A percentile compares a stretch with the other conserved stretches of the same genome.
These are phyloP conservation scores for Catocala fraxini DNA, from an alignment of 2,888 invertebrate genomes.

Conservation along the genomic window DNA sequence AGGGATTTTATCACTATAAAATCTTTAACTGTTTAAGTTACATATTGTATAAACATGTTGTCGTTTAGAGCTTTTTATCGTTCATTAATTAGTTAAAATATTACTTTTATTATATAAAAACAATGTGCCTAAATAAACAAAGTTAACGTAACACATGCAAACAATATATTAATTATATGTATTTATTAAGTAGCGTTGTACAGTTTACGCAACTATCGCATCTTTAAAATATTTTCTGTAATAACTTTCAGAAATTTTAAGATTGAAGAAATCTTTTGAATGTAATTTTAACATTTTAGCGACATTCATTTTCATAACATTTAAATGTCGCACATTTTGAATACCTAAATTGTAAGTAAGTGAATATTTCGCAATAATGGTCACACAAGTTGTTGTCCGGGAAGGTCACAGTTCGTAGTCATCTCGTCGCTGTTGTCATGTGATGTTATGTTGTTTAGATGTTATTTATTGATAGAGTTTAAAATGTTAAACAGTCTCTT, in stretches of 20 bases:
- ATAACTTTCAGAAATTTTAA: constrained; percentile 19
- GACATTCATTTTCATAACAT: constrained; percentile 2
- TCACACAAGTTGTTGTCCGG: constrained; percentile 38
- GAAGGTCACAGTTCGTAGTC: constrained; percentile 59
- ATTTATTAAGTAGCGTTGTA: constrained; percentile 43
- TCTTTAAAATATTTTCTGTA: constrained; percentile 45
- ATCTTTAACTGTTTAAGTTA: constrained; percentile 13
- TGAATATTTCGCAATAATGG: constrained; percentile 7
- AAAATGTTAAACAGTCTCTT: constrained; percentile 77
- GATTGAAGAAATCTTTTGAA: constrained; percentile 11
- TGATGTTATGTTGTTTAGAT: constrained; percentile 70
- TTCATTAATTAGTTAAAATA: constrained; percentile 39
- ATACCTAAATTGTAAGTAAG: background rate
- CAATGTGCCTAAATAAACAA: constrained; percentile 76
- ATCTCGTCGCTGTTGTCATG: constrained; percentile 75
- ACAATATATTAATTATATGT: constrained; percentile 29
- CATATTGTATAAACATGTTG: constrained; percentile 20
- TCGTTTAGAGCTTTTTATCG: constrained; percentile 43
- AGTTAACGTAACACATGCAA: constrained; percentile 55
- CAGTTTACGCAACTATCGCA: constrained; percentile 25
- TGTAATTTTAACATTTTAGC: constrained; percentile 27
- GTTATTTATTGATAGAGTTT: constrained; percentile 73
- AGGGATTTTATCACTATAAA: constrained; percentile 25
- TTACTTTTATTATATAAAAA: constrained; percentile 55
- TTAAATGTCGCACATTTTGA: background rate